A percentile compares a stretch with the other conserved stretches of the same genome.
These are phyloP conservation scores for Mimumesa dahlbomi DNA, from an alignment of 2,888 invertebrate species.

Conservation along the genomic window DNA sequence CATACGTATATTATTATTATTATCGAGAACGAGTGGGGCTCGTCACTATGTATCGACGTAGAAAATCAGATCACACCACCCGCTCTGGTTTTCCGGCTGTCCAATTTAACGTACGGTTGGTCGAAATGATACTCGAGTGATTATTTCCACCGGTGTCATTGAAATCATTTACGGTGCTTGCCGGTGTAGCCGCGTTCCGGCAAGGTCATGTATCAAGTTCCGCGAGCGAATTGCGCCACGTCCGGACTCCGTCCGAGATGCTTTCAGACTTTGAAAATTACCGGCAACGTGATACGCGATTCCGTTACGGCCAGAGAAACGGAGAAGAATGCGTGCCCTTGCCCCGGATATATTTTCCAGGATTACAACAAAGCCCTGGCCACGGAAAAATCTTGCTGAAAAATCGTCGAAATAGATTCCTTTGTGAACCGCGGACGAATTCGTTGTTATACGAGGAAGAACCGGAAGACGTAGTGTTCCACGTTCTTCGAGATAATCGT, in stretches of 20 bases:
- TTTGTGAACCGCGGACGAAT: too few species aligned
- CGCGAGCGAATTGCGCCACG: conserved; percentile 69
- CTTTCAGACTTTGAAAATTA: conserved; percentile 67
- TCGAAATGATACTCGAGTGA: conserved; percentile 56
- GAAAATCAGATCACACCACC: conserved; percentile 40
- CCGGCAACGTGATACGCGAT: conserved; percentile 59
- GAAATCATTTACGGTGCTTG: conserved; percentile 64
- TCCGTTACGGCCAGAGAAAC: conserved; percentile 42
- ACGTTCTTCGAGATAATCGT: too few species aligned
- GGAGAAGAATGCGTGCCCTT: conserved; percentile 39
- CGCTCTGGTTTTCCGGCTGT: conserved; percentile 55
- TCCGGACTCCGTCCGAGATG: conserved; percentile 65
- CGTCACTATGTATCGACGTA: conserved; percentile 9
- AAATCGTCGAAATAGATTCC: conserved; percentile 7
- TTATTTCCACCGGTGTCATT: conserved; percentile 66
- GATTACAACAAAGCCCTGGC: conserved; percentile 2
- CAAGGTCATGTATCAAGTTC: conserved; percentile 79
- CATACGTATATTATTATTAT: too few species aligned
- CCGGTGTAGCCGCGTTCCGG: conserved; percentile 46
- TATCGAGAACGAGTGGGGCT: conserved; percentile 16
- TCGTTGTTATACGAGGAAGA: too few species aligned
- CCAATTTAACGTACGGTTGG: conserved; percentile 50
- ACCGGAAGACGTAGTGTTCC: too few species aligned
- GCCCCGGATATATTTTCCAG: conserved; percentile 30
- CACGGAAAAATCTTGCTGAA: too few species aligned